Base-by-base conservation (phyloP, 2,797 vertebrate genomes). In the Scyliorhinus canicula region DNA sequence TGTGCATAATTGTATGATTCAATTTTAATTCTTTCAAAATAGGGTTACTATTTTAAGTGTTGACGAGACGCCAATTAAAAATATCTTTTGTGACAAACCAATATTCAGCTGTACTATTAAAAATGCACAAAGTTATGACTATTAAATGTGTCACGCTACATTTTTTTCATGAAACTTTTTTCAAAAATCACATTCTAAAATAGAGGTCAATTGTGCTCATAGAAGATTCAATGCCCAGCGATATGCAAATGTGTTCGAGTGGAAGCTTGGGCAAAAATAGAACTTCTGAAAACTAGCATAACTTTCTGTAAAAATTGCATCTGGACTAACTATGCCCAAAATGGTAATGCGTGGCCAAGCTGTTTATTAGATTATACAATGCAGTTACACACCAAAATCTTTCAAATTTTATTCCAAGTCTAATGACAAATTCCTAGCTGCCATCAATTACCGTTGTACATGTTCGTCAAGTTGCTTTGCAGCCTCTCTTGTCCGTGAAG, bases 401-500 rank as follows among this genome's bases (percentile, higher is more conserved):
- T 82, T 95, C 95, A 26, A 94, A 16, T 71, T 93, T 40, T 31
- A 69, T 31, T 50, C 35, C 47, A 31, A 93, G 47, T 47, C 26
- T 93, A 47, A 93, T 47, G 19, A n/a, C 52, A 88, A 88, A 67
- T 44, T n/a, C 50, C 31, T 21, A 74, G 47, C 31, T 74, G 16
- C 55, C 50, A 71, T 71, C 11, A 47, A 50, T 50, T 97, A 99
- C 98, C 96, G 97, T 95, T 99, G 98, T 95, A 98, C 93, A 0
- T 97, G 98, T 65, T 98, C 98, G 96, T 99, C 98, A 95, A 98
- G 97, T 96, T 98, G 98, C 96, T 97, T 98, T 95, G 97, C 65
- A 52, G 97, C 97, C 35, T 96, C 96, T 21, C 96, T 96, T 95
- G 97, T 96, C 79, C 95, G 96, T 77, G 96, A 95, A 26, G 97